Base-by-base conservation (phyloP, 1,140 invertebrate species). In the Drosophila funebris region DNA sequence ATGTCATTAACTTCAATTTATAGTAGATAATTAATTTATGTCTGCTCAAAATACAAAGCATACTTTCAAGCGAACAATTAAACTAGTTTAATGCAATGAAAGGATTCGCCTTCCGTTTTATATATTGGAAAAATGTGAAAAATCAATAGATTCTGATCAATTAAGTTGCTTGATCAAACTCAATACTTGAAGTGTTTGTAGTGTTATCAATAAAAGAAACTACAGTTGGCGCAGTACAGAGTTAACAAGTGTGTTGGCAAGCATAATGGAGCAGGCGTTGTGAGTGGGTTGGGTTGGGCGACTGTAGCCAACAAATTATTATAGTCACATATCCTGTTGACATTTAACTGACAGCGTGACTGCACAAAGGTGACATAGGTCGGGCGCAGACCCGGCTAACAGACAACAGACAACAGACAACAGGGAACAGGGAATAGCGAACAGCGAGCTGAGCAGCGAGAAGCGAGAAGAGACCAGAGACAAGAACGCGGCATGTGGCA, bases 251-350 rank as follows among this genome's bases (percentile, higher is more conserved):
- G 13, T 37, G 9, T 5, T 36, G 20, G 24, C 0, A 18, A 24
- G 39, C 24, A 3, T 27, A 24, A 27, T 29, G 9, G 31, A 4
- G 3, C 3, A 36, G n/a, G 33, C n/a, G 33, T 36, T 36, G 43
- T 33, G 24, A 27, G 11, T 14, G n/a, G 39, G 16, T 33, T n/a
- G 41, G 36, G 16, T 36, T 16, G 36, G 18, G n/a, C n/a, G n/a
- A n/a, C 53, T 73, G 62, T 46, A 64, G 72, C 44, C 69, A 76
- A 66, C 74, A 81, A 81, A 75, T 87, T 87, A 87, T 75, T 75
- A 77, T 67, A 77, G 69, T 75, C 74, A 69, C 66, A 78, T 77
- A 88, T 88, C 75, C 78, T 82, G 63, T 58, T 88, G 78, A 63
- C 82, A 76, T 87, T 76, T 76, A 82, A 75, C 78, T 82, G 82